These are phyloP conservation scores for Lasius fuliginosus DNA, from an alignment of 2,888 invertebrate species.

Conservation along the genomic window DNA sequence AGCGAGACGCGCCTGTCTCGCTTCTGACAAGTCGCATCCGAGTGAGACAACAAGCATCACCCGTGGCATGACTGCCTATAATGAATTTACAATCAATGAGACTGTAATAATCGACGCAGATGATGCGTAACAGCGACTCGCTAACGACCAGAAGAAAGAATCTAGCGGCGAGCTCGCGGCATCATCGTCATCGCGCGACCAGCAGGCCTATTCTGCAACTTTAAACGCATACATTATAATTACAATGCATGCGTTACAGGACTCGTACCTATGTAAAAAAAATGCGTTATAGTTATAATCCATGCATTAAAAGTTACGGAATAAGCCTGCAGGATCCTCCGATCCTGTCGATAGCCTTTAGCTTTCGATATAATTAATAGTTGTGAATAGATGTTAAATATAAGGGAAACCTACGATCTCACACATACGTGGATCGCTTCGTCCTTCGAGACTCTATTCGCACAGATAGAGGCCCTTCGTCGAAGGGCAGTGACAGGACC, in stretches of 20 bases:
- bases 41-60: slow-evolving; percentile 28
- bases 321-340: background rate
- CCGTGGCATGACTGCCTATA: slow-evolving; percentile 43
- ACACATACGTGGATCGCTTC: background rate
- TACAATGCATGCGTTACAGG: background rate
- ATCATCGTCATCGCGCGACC: slow-evolving; percentile 8
- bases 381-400: slow-evolving; percentile 24
- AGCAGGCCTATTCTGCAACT: background rate
- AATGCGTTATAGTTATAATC: background rate
- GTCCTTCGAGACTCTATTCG: slow-evolving; percentile 22
- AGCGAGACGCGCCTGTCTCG: background rate
- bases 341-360: background rate
- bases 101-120: background rate
- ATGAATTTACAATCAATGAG: slow-evolving; percentile 26
- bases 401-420: slow-evolving; percentile 15
- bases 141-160: background rate
- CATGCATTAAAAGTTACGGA: background rate
- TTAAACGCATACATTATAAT: background rate
- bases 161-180: background rate
- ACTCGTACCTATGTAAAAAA: background rate
- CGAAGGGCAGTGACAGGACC: slow-evolving; percentile 17
- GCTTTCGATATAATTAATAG: slow-evolving; percentile 38
- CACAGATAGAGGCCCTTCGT: slow-evolving; percentile 4
- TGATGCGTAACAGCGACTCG: background rate
- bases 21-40: background rate